Evolutionary conservation across 2,797 vertebrate genomes (phyloP).

Genomic region (Coendou prehensilis): DNA sequence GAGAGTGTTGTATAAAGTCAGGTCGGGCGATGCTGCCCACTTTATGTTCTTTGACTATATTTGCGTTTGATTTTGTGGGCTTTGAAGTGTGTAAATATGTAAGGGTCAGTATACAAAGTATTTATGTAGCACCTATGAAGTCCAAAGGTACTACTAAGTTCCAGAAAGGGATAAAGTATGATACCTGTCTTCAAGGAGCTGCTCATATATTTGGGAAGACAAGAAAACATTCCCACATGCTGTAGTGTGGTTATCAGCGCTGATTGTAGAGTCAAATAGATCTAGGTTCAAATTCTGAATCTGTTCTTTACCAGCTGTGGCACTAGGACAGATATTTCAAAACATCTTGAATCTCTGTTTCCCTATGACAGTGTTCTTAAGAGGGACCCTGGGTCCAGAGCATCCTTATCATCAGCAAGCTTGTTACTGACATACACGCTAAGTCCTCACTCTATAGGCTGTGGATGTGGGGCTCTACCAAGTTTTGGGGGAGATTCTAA

Average conservation of each 20-base stretch:
- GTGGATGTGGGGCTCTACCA: neutral
- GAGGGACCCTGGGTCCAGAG: neutral
- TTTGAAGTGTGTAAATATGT: slow-evolving; percentile 22
- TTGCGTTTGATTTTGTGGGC: slow-evolving; percentile 57
- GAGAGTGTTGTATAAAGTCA: slow-evolving; percentile 5
- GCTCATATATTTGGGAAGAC: neutral
- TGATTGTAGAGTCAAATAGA: neutral
- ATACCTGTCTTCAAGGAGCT: slow-evolving; percentile 19
- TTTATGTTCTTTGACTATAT: slow-evolving; percentile 58
- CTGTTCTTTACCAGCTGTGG: slow-evolving; percentile 21
- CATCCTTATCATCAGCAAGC: neutral
- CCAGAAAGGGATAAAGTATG: neutral
- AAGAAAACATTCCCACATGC: neutral
- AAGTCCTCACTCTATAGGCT: neutral
- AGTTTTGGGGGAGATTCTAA: slow-evolving; percentile 27
- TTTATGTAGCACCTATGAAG: slow-evolving; percentile 25
- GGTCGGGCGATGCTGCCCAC: neutral
- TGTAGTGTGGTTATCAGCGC: neutral
- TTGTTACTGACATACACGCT: slow-evolving; percentile 5
- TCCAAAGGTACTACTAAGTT: neutral
- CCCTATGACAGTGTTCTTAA: neutral
- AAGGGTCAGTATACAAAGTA: slow-evolving; percentile 11
- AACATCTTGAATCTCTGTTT: neutral
- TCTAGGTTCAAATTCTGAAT: slow-evolving; percentile 47
- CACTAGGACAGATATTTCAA: slow-evolving; percentile 36